A percentile compares a stretch with the other conserved stretches of the same genome.
These are phyloP conservation scores for Notodonta ziczac DNA, from an alignment of 2,888 invertebrate genomes.

Conservation along the genomic window DNA sequence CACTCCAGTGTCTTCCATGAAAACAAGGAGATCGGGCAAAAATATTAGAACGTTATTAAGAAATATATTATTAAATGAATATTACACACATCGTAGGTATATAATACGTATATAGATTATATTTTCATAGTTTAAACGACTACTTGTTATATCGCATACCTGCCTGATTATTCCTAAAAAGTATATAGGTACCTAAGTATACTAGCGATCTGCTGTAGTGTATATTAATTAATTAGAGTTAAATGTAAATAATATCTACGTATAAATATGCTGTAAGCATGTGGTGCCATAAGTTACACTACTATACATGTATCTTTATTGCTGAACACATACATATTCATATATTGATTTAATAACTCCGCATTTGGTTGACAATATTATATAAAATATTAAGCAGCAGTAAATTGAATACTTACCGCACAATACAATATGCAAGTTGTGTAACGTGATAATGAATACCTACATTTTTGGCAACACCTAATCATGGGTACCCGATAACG, in stretches of 20 bases:
- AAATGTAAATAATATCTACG: slow-evolving; percentile 56
- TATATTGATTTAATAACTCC: slow-evolving; percentile 29
- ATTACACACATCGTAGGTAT: slow-evolving; percentile 11
- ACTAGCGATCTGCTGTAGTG: slow-evolving; percentile 50
- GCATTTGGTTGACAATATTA: slow-evolving; percentile 9
- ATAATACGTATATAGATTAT: slow-evolving; percentile 27
- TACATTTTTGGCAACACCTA: neutral
- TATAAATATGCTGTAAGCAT: slow-evolving; percentile 77
- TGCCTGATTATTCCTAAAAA: slow-evolving; percentile 43
- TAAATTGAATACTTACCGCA: neutral
- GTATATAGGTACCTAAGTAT: slow-evolving; percentile 26
- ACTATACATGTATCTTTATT: slow-evolving; percentile 67
- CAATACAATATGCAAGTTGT: neutral
- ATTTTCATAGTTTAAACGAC: slow-evolving; percentile 40
- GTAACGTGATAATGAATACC: neutral
- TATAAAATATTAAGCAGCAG: neutral
- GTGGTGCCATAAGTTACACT: slow-evolving; percentile 81
- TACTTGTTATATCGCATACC: slow-evolving; percentile 37
- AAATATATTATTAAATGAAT: slow-evolving; percentile 11
- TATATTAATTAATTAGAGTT: slow-evolving; percentile 40
- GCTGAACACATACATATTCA: slow-evolving; percentile 44
- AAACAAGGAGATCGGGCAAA: slow-evolving; percentile 43
- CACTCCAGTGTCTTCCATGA: slow-evolving; percentile 69
- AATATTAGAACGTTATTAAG: slow-evolving; percentile 14
- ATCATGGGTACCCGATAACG: neutral